Evolutionary conservation across 2,797 vertebrate species (phyloP), one percentile per base, ranked within the genome.

Genomic region (Chlorospingus flavigularis): DNA sequence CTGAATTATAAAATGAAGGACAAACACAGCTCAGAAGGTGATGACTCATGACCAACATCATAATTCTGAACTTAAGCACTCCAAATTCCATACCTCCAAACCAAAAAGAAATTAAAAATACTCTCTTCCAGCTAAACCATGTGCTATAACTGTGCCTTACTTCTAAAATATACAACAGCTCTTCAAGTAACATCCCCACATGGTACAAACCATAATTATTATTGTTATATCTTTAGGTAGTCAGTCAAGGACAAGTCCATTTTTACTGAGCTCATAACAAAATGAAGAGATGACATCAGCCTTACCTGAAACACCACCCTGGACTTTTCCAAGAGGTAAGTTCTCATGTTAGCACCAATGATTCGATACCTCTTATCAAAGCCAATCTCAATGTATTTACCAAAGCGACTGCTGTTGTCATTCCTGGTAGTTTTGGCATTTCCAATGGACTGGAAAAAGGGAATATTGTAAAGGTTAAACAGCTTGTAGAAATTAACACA

Each of bases 381-480:
- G 66, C 99, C 99, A 53, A 99, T 99, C 96, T 99, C 99, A 24
- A 99, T 99, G 95, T 99, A 99, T 90, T 99, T 99, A 42, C 99
- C 99, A 93, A 99, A 99, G 63, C 99, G 99, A 97, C 99, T 99
- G 98, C 99, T 99, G 97, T 99, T 99, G 98, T 99, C 99, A 53
- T 99, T 99, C 80, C 99, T 98, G 39, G 99, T 99, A 65, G 99
- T 99, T 97, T 99, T 99, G 78, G 99, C 99, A 77, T 99, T 99
- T 91, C 99, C 99, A 62, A 99, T 99, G 77, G 99, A 98, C 99
- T 99, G 93, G 60, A 66, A 89, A 77, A 86, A 83, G 33, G 39
- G 35, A 95, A 88, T 72, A 47, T 73, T 26, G 84, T 50, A 91
- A 73, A 91, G 65, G 40, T 77, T 35, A 50, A 94, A 85, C 45